Conservation (phyloP, 2,888 invertebrate species). For the Tenthredo livida region DNA sequence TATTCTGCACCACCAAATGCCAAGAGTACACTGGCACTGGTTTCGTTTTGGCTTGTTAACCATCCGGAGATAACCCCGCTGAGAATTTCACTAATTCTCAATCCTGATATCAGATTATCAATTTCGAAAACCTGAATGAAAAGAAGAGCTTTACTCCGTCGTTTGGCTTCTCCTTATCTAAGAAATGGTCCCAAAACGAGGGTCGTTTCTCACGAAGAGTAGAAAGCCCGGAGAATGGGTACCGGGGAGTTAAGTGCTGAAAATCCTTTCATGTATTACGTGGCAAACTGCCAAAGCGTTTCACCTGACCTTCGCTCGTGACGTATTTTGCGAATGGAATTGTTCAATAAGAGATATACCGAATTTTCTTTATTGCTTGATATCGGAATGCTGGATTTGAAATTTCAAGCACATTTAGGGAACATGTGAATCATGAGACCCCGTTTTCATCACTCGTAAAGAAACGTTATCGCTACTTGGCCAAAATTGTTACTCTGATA, state of each 20-base stretch:
- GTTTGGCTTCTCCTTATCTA: constrained; percentile 20
- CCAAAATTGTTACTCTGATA: not conserved
- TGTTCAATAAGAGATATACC: not conserved
- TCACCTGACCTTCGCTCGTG: constrained; percentile 20
- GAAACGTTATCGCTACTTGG: not conserved
- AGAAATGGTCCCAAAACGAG: constrained; percentile 31
- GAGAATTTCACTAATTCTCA: not conserved
- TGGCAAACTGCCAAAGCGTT: constrained; percentile 18
- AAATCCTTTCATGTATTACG: constrained; percentile 10
- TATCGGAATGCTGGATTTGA: not conserved
- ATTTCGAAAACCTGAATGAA: not conserved
- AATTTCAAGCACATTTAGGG: not conserved
- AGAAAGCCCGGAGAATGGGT: constrained; percentile 1
- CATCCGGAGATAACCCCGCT: not conserved
- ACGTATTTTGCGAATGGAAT: not conserved
- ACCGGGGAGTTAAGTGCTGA: not conserved
- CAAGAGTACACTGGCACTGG: no score
- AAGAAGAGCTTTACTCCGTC: not conserved
- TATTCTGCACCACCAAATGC: not conserved
- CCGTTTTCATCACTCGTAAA: not conserved
- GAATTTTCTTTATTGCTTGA: not conserved
- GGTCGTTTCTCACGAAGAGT: not conserved
- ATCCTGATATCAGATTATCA: not conserved
- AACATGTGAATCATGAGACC: not conserved
- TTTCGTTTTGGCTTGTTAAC: not conserved